Base-by-base conservation (phyloP, 2,888 invertebrate species). In the Agrypnus murinus region DNA sequence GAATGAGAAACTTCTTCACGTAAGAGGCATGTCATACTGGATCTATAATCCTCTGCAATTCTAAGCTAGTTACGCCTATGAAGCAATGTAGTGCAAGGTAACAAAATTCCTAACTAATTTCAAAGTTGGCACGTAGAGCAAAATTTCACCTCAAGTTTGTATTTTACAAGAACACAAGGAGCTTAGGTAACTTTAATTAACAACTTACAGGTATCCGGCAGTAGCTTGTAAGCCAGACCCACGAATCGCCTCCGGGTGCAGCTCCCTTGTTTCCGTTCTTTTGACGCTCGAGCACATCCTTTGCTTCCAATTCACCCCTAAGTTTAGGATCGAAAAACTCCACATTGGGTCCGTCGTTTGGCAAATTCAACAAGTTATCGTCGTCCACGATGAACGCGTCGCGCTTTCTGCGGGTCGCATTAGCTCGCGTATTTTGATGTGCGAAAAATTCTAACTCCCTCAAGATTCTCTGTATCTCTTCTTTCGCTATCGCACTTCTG, bases 211-310 rank as follows among this genome's bases (percentile, higher is more conserved):
- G 94, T 77, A 96, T 94, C 77, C 95, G 90, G 36, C 95, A 95
- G 80, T 95, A 94, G 74, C 94, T 93, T 65, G 95, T 95, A 75
- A 96, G 85, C 93, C 95, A 95, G 75, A 95, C 92, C 94, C 94
- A 95, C 19, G 92, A 91, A 77, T 93, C 93, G 1, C 92, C 93
- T 0, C 92, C 93, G 0, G 92, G 91, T 0, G 91, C 91, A 0
- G 91, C 90, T 0, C 92, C 91, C 76, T 91, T 91, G 4, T 88
- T 86, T 0, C 91, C 92, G 0, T 89, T 90, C 69, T 87, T 87
- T 65, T 87, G 86, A 82, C 89, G 89, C 76, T 90, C 89, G 32
- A 88, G 87, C 2, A 89, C 88, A 74, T 92, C 92, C 76, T 91
- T 91, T 69, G 90, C 90, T 74, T 92, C 91, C 10, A 92, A 84